Evolutionary conservation across 1,140 invertebrate genomes (phyloP), one percentile per base, ranked within the genome.

Genomic region (Doryteuthis pealeii): DNA sequence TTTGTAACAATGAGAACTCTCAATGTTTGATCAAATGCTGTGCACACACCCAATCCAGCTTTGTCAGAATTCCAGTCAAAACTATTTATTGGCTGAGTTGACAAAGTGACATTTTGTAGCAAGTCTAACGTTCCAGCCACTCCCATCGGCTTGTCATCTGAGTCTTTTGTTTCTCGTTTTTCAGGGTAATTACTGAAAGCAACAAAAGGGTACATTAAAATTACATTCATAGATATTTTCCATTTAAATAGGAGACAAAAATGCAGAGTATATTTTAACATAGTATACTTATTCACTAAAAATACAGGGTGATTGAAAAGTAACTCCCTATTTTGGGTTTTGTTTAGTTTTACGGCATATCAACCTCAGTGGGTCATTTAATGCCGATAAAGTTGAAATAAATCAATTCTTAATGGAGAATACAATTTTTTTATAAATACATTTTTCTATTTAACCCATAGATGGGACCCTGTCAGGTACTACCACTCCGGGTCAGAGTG

Each of bases 21-120:
- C n/a, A 98, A 84, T 73, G 92, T 93, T 87, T 99, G 96, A 90
- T 99, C 96, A 86, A 98, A 97, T 0, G 95, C 91, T 3, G 94
- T 94, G 82, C 94, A 95, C 2, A 97, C 92, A 49, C 93, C 93
- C 0, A 98, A 88, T 18, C 96, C 96, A 43, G 91, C 86, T 86
- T 97, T 97, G 84, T 98, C 96, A 1, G 91, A 90, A 87, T 93
- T 95, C 96, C 96, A 99, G 84, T 97, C 94, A 76, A 96, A 93
- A 3, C 93, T 91, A 81, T 92, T 93, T 69, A 98, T 92, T 0
- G 96, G 96, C 85, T 98, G 96, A n/a, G 92, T 90, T 15, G 94
- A 93, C 33, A 98, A 77, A 0, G 91, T 92, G 76, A 91, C 91
- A 74, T 95, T 94, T 85, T 97, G 95, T 26, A 97, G 81, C 65